Base-by-base conservation (phyloP, 2,888 invertebrate species). In the Pandemis corylana region DNA sequence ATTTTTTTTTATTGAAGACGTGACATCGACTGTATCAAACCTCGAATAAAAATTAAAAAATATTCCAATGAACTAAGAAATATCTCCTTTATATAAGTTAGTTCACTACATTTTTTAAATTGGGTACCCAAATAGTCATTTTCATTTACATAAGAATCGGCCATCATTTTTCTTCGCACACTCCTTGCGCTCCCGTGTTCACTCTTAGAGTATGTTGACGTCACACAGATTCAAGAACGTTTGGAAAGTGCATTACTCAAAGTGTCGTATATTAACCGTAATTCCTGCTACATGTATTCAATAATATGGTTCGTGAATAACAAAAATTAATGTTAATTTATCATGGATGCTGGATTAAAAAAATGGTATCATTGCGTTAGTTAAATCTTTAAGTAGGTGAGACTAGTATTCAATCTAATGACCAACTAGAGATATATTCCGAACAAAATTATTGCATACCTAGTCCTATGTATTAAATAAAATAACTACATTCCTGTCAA, bases 221-320 rank as follows among this genome's bases (percentile, higher is more conserved):
- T 74, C 74, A 74, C 20, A 66, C 61, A 70, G 70, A 62, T 61
- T 65, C 69, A 69, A 62, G 44, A 73, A 59, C 53, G n/a, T 64
- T 61, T n/a, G 64, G 41, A 15, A 49, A 56, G 36, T 62, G 44
- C 36, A 6, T 49, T 20, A 10, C 10, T 46, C 20, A 62, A 61
- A 15, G 44, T 13, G 4, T 63, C 42, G 1, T 28, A 28, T 59
- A 28, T 28, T 28, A 28, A 56, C 10, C 20, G 4, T 56, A n/a
- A 28, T 28, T 20, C 5, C 12, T 36, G 28, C 12, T 59, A 59
- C 12, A 59, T 28, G 20, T 5, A 59, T 10, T 4, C 20, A n/a
- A n/a, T 53, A 7, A 56, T 7, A 2, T 7, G 9, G 28, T 59
- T 59, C 3, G 20, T 56, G 56, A 7, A 56, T 15, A 15, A 15